Evolutionary conservation across 2,888 invertebrate species (phyloP).

Genomic region (Pristionchus japonicus): DNA sequence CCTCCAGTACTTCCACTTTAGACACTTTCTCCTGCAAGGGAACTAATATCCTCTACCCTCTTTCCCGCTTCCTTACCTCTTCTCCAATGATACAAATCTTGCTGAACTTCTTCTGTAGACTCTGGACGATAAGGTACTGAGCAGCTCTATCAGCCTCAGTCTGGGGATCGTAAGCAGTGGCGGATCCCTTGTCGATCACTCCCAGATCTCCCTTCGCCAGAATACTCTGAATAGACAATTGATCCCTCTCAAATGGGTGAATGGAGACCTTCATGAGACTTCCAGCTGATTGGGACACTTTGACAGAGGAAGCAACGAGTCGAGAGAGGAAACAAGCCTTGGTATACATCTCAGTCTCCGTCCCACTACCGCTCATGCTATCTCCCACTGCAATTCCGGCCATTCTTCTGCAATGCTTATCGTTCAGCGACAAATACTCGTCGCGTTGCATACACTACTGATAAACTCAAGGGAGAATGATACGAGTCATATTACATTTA

Average conservation of each 20-base stretch:
- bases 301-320: slow-evolving; percentile 77
- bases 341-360: slow-evolving; percentile 57
- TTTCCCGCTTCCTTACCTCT: slow-evolving; percentile 77
- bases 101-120: slow-evolving; percentile 88
- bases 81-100: slow-evolving; percentile 91
- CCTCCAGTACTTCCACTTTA: slow-evolving; percentile 22
- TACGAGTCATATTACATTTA: slow-evolving; percentile 12
- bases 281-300: slow-evolving; percentile 77
- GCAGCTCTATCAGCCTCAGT: slow-evolving; percentile 97
- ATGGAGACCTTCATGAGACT: slow-evolving; percentile 76
- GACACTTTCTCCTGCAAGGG: slow-evolving; percentile 39
- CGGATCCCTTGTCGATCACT: slow-evolving; percentile 81
- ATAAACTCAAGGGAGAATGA: not conserved
- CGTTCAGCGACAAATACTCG: slow-evolving; percentile 10
- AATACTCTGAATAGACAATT: slow-evolving; percentile 55
- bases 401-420: not conserved
- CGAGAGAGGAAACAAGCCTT: slow-evolving; percentile 74
- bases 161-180: slow-evolving; percentile 84
- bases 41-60: not conserved
- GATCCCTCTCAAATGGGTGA: not conserved
- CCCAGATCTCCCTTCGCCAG: slow-evolving; percentile 74
- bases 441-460: not conserved
- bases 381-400: slow-evolving; percentile 14
- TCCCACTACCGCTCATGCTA: slow-evolving; percentile 4
- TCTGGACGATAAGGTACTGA: slow-evolving; percentile 91